These are phyloP conservation scores for Urechis unicinctus DNA, from an alignment of 2,888 invertebrate species.

Conservation along the genomic window DNA sequence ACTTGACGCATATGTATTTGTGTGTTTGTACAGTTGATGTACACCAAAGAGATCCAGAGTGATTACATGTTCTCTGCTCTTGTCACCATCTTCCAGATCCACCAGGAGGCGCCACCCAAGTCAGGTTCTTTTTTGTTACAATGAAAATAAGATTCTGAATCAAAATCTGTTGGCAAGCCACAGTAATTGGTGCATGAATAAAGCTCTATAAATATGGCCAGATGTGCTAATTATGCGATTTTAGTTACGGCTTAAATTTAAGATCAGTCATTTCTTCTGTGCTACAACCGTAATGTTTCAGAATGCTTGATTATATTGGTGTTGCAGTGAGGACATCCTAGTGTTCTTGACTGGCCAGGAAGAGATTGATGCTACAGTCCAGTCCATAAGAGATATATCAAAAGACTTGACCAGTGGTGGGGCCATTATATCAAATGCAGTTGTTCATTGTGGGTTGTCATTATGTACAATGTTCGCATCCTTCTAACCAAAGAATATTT, in stretches of 20 bases:
- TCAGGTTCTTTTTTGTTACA: neutral
- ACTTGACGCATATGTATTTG: too few species aligned
- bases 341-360: slow-evolving; percentile 95
- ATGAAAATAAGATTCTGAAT: too few species aligned
- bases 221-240: too few species aligned
- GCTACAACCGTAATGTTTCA: too few species aligned
- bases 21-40: slow-evolving; percentile 36
- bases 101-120: slow-evolving; percentile 63
- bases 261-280: too few species aligned
- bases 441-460: too few species aligned
- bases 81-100: slow-evolving; percentile 83
- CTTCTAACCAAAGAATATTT: too few species aligned
- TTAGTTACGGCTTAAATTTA: too few species aligned
- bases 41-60: slow-evolving; percentile 48
- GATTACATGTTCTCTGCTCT: slow-evolving; percentile 80
- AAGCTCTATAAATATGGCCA: slow-evolving; percentile 25
- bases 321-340: slow-evolving; percentile 80
- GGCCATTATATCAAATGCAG: too few species aligned
- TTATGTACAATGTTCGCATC: too few species aligned
- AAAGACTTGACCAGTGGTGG: slow-evolving; percentile 58
- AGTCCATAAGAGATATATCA: slow-evolving; percentile 52
- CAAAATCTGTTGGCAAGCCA: too few species aligned
- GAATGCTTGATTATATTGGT: too few species aligned
- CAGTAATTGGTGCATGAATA: neutral
- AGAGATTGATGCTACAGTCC: slow-evolving; percentile 70